A percentile compares a stretch with the other conserved stretches of the same genome.
These are phyloP conservation scores for Mongoloraphidia duomilia DNA, from an alignment of 2,888 invertebrate species.

Conservation along the genomic window DNA sequence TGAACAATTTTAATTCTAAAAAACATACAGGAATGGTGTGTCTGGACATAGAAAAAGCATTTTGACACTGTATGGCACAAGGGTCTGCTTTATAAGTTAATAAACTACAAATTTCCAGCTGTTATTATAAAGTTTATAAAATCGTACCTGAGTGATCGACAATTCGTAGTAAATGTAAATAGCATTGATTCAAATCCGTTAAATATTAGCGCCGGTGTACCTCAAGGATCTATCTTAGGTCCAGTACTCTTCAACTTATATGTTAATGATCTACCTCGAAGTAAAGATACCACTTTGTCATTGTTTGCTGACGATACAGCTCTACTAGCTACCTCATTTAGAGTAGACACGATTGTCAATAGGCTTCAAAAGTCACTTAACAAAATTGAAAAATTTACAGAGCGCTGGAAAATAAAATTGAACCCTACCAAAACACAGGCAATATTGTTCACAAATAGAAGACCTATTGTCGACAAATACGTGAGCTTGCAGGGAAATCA, in stretches of 20 bases:
- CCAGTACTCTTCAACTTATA: constrained; percentile 11
- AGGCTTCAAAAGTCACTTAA: constrained; percentile 12
- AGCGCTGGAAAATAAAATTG: constrained; percentile 11
- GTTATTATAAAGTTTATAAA: constrained; percentile 14
- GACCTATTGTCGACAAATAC: too few species aligned
- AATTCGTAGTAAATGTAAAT: constrained; percentile 14
- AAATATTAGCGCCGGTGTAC: constrained; percentile 11
- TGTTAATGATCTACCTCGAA: constrained; percentile 14
- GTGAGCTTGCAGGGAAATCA: too few species aligned
- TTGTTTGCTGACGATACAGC: constrained; percentile 17
- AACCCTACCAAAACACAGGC: constrained; percentile 10
- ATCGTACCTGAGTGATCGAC: constrained; percentile 16
- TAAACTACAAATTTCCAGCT: constrained; percentile 12
- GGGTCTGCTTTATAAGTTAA: constrained; percentile 20
- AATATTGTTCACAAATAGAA: constrained; percentile 11
- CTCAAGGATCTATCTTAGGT: constrained; percentile 12
- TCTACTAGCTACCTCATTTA: constrained; percentile 14
- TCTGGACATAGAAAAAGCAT: constrained; percentile 23
- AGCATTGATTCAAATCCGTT: constrained; percentile 7
- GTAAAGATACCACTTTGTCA: constrained; percentile 10
- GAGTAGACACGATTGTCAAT: constrained; percentile 12
- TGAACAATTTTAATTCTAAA: constrained; percentile 16
- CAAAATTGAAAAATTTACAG: constrained; percentile 6
- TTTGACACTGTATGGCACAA: constrained; percentile 22
- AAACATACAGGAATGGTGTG: constrained; percentile 17